A percentile compares a stretch with the other conserved stretches of the same genome.
Conservation (phyloP, 1,140 invertebrate genomes). For the Drosophila obscura region DNA sequence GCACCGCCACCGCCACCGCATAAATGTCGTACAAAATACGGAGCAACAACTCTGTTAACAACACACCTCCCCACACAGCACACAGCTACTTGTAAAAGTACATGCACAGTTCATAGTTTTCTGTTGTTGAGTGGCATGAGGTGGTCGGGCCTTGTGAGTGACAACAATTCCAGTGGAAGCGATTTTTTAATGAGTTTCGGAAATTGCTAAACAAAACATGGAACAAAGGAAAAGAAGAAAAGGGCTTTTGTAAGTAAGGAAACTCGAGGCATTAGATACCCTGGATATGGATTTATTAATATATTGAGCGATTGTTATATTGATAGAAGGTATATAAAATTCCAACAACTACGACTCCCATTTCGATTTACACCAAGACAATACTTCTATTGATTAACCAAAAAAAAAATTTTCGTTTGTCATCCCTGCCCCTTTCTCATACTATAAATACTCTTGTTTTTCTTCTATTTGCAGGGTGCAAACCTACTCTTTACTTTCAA, state of each 20-base stretch:
- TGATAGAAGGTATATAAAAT: not conserved
- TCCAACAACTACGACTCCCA: no score
- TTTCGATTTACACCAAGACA: no score
- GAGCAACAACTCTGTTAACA: constrained; percentile 58
- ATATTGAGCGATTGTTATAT: not conserved
- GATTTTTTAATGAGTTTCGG: constrained; percentile 69
- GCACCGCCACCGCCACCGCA: constrained; percentile 35
- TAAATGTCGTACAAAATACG: constrained; percentile 67
- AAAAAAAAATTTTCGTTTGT: not conserved
- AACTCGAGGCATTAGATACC: not conserved
- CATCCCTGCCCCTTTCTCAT: no score
- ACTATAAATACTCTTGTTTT: no score
- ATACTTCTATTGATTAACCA: no score
- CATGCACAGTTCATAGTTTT: not conserved
- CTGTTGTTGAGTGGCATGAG: constrained; percentile 1
- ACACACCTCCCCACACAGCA: constrained; percentile 5
- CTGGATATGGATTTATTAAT: not conserved
- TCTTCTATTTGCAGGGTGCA: not conserved
- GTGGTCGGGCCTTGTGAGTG: constrained; percentile 42
- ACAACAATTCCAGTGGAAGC: constrained; percentile 61
- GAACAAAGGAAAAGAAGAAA: not conserved
- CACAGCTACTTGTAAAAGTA: constrained; percentile 5
- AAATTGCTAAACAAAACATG: constrained; percentile 48
- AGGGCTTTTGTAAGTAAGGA: not conserved
- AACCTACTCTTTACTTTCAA: not conserved